Conservation (phyloP, 2,113 vertebrate species). For the Isurus oxyrinchus region DNA sequence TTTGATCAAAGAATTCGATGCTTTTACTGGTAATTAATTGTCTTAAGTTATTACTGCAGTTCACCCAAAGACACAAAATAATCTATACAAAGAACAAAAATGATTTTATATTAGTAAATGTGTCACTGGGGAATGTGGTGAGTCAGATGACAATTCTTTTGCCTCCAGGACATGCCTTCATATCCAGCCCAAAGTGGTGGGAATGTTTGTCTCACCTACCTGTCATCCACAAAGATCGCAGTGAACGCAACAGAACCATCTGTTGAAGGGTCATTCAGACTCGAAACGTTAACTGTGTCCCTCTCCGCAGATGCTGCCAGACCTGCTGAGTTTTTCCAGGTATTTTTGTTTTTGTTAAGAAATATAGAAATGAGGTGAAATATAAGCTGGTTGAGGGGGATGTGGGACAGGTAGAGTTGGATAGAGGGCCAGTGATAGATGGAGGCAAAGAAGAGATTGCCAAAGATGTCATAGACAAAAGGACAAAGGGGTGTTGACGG, state of each 20-base stretch:
- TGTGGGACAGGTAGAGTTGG: too few species aligned
- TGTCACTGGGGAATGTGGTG: neutral
- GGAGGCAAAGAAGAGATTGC: too few species aligned
- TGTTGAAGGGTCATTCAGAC: too few species aligned
- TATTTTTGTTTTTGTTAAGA: too few species aligned
- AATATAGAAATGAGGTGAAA: too few species aligned
- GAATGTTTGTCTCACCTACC: neutral
- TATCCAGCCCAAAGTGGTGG: neutral
- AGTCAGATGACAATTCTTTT: neutral
- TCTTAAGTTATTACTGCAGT: constrained; percentile 10
- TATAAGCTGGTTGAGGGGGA: too few species aligned
- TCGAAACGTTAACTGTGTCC: too few species aligned
- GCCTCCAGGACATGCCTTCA: neutral
- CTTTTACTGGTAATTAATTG: constrained; percentile 23
- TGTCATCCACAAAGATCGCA: neutral
- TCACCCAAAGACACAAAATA: neutral
- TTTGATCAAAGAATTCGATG: constrained; percentile 16
- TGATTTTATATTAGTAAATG: neutral
- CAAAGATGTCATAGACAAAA: too few species aligned
- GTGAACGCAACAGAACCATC: neutral
- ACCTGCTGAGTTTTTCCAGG: too few species aligned
- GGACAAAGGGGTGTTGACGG: too few species aligned
- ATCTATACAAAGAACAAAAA: neutral
- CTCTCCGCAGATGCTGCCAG: too few species aligned
- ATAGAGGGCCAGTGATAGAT: too few species aligned